Conservation (phyloP, 1,140 invertebrate genomes). For the Sitophilus oryzae region DNA sequence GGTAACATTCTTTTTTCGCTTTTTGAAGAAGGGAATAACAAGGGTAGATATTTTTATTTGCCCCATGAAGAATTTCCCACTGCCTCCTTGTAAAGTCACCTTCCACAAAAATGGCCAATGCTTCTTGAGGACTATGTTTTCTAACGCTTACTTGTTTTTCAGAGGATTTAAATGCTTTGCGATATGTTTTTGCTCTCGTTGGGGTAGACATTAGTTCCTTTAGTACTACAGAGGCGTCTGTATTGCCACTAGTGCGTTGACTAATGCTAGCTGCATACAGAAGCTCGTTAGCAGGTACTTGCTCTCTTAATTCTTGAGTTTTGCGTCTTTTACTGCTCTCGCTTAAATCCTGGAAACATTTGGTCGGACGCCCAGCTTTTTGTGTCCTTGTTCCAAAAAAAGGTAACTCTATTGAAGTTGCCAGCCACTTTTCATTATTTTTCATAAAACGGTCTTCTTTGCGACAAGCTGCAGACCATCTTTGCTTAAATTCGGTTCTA, state of each 20-base stretch:
- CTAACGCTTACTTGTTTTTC: slow-evolving; percentile 8
- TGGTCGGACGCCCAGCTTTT: too few relatives aligned
- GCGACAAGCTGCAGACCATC: too few relatives aligned
- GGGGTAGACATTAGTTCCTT: slow-evolving; percentile 29
- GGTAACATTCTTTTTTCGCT: slow-evolving; percentile 35
- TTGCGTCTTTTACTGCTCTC: slow-evolving; percentile 33
- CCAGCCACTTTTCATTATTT: too few relatives aligned
- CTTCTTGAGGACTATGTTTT: slow-evolving; percentile 26
- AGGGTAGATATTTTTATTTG: slow-evolving; percentile 31
- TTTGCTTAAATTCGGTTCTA: too few relatives aligned
- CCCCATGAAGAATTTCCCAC: slow-evolving; percentile 31
- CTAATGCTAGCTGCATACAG: slow-evolving; percentile 24
- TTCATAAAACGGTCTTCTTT: too few relatives aligned
- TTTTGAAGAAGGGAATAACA: slow-evolving; percentile 33
- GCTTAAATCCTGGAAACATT: too few relatives aligned
- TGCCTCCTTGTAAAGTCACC: slow-evolving; percentile 31
- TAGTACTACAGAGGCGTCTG: slow-evolving; percentile 22
- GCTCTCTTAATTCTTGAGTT: slow-evolving; percentile 30
- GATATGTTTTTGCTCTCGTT: slow-evolving; percentile 32
- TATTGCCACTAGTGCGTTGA: slow-evolving; percentile 25
- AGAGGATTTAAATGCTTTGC: slow-evolving; percentile 18
- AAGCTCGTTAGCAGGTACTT: slow-evolving; percentile 18
- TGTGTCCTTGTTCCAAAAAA: too few relatives aligned
- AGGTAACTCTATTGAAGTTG: too few relatives aligned
- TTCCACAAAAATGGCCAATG: slow-evolving; percentile 35